Base-by-base conservation (phyloP, 1,140 invertebrate genomes). In the Cryptotermes secundus region DNA sequence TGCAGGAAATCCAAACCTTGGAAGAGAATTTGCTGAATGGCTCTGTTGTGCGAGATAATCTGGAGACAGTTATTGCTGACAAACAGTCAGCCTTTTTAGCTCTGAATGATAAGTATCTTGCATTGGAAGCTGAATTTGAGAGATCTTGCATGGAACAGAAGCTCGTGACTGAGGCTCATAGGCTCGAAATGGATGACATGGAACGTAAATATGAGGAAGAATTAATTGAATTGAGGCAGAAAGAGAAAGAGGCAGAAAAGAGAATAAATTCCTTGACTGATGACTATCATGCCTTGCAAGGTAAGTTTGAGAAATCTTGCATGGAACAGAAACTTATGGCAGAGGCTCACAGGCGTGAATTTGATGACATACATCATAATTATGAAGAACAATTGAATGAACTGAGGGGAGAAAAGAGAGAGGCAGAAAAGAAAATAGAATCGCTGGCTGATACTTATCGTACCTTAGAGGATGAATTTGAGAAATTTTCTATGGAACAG, bases 111-210 rank as follows among this genome's bases (percentile, higher is more conserved):
- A 87, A 49, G 59, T 86, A 86, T 45, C 85, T 65, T 34, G 84
- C 88, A 34, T 82, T 83, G 3, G 86, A 87, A 26, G 81, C 85
- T 14, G 86, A 89, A 85, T 83, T 88, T 42, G 86, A 88, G 36
- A 53, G 84, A 31, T 84, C 86, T 10, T 86, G 88, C 31, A 59
- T 85, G n/a, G 86, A 85, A 45, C 86, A 87, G 80, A 49, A 31
- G 1, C 83, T 85, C 81, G 72, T 84, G 6, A 26, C 88, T 26
- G 82, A 88, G 36, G 86, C 86, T 45, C 87, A 89, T 59, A 86
- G 87, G 83, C 85, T 87, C 26, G 88, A 90, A 81, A 85, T 89
- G n/a, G 87, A 87, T 59, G 83, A 83, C n/a, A 59, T 87, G 24
- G 85, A 85, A n/a, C 87, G 87, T 65, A 83, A 81, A 83, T 85